A percentile compares a stretch with the other conserved stretches of the same genome.
Conservation (phyloP, 92 coral and sea anemone species). For the Umimayanthus chanpuru region DNA sequence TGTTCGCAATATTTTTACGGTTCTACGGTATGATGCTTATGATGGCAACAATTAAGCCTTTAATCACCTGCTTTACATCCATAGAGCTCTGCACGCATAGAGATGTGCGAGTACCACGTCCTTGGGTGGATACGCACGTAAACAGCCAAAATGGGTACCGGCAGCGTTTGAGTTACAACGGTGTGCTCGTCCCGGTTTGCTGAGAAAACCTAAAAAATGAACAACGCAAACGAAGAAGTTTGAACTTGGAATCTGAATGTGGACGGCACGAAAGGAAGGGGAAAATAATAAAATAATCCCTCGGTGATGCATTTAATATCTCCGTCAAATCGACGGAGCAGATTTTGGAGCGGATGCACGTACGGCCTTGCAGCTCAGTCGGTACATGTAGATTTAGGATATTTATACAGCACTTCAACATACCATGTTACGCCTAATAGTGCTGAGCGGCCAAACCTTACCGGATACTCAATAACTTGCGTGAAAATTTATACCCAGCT, state of each 20-base stretch:
- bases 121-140: slow-evolving; percentile 8
- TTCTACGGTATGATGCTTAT: not conserved
- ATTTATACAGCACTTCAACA: too few species aligned
- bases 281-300: too few species aligned
- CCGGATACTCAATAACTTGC: too few species aligned
- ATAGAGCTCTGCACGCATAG: slow-evolving; percentile 25
- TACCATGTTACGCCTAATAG: too few species aligned
- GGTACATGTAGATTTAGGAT: too few species aligned
- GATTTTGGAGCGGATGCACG: too few species aligned
- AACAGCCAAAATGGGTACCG: not conserved
- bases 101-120: not conserved
- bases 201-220: slow-evolving; percentile 4
- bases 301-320: too few species aligned
- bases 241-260: not conserved
- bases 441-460: too few species aligned
- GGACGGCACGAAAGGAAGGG: not conserved
- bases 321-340: too few species aligned
- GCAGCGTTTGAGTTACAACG: not conserved
- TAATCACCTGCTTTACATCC: slow-evolving; percentile 26
- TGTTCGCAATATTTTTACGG: too few species aligned
- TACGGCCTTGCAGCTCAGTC: too few species aligned
- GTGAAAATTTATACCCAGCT: too few species aligned
- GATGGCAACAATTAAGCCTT: not conserved
- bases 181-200: slow-evolving; percentile 6
- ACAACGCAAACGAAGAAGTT: not conserved